phyloP scores from a whole-genome alignment of 1,140 invertebrate species.

The Mamestra configurata region DNA sequence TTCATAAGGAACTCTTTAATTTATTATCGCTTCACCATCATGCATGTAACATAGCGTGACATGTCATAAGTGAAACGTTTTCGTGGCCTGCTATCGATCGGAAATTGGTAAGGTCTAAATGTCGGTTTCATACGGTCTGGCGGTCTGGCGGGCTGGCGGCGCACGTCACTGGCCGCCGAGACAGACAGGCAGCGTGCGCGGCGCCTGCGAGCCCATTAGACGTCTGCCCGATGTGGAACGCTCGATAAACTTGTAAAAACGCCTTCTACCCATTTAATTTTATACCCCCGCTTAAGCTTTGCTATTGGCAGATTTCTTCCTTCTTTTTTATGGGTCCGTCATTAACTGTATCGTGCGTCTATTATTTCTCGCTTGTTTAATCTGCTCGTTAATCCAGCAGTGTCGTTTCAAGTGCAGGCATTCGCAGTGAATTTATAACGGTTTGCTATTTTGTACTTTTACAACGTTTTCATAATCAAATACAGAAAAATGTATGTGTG shows the following conservation, averaged over 20 bases:
- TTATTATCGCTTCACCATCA: conserved; percentile 67
- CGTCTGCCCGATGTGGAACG: conserved; percentile 85
- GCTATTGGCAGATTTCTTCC: conserved; percentile 85
- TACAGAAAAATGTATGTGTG: not conserved
- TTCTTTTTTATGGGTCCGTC: conserved; percentile 77
- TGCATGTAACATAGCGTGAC: conserved; percentile 60
- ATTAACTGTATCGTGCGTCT: conserved; percentile 80
- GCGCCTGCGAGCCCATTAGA: conserved; percentile 84
- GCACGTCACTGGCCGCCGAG: conserved; percentile 77
- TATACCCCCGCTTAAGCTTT: conserved; percentile 85
- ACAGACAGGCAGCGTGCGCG: conserved; percentile 84
- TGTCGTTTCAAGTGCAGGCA: conserved; percentile 56
- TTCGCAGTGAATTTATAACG: conserved; percentile 21
- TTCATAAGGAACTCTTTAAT: conserved; percentile 65
- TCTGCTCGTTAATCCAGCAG: conserved; percentile 59
- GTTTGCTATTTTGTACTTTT: conserved; percentile 14
- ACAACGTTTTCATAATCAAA: not conserved
- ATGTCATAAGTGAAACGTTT: conserved; percentile 60
- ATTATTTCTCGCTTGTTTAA: conserved; percentile 73
- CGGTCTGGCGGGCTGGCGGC: conserved; percentile 56
- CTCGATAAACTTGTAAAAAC: conserved; percentile 88
- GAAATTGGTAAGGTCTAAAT: conserved; percentile 65
- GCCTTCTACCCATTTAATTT: conserved; percentile 87
- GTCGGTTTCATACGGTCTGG: conserved; percentile 61
- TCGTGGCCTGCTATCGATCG: conserved; percentile 63